These are phyloP conservation scores for Athene noctua DNA, from an alignment of 2,113 vertebrate genomes.

Conservation along the genomic window DNA sequence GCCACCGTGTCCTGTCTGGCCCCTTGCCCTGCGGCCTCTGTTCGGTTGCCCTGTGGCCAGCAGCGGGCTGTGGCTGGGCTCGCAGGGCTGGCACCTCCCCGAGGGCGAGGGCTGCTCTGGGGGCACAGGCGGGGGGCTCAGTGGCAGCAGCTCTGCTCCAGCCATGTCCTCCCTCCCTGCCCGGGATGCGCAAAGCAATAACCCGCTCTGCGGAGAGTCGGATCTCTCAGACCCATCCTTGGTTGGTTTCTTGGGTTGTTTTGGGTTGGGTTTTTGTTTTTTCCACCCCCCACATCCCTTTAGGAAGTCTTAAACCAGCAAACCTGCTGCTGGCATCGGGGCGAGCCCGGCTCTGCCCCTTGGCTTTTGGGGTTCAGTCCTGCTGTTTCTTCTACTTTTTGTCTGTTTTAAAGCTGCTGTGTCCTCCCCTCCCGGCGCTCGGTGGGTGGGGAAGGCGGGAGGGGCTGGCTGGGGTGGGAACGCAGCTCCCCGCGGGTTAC, in stretches of 20 bases:
- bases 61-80: background rate
- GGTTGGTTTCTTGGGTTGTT: background rate
- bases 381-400: background rate
- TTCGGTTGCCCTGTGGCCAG: background rate
- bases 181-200: slow-evolving; percentile 31
- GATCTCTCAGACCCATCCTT: background rate
- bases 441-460: rapidly evolving
- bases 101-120: background rate
- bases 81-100: background rate
- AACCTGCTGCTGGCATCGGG: background rate
- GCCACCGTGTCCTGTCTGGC: background rate
- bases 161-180: background rate
- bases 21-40: background rate
- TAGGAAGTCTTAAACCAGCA: background rate
- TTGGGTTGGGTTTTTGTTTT: background rate
- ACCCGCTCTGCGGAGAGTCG: background rate
- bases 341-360: background rate
- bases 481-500: background rate
- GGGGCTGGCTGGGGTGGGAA: background rate
- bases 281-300: no score
- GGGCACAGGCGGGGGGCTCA: background rate
- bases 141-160: background rate
- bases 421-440: rapidly evolving
- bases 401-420: background rate
- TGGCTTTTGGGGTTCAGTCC: background rate